Conservation (phyloP, 2,888 invertebrate genomes). For the Dolomedes plantarius region DNA sequence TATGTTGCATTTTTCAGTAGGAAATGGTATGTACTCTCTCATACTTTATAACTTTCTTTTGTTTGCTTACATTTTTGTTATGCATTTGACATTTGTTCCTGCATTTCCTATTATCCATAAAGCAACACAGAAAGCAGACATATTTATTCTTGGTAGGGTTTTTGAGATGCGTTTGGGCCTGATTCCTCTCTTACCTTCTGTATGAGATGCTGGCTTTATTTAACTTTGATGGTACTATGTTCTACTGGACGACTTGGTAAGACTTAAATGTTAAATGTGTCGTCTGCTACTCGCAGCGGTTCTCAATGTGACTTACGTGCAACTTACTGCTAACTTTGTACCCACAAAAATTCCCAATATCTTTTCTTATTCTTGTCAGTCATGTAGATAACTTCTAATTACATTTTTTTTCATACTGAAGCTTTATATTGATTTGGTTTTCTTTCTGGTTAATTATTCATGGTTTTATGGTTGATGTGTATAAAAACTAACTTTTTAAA, state of each 20-base stretch:
- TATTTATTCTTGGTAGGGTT: constrained; percentile 69
- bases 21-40: constrained; percentile 43
- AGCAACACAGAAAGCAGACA: constrained; percentile 60
- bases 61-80: constrained; percentile 31
- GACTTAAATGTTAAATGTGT: constrained; percentile 64
- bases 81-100: constrained; percentile 61
- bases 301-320: too few relatives aligned
- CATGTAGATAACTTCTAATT: too few relatives aligned
- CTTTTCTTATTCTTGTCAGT: too few relatives aligned
- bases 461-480: too few relatives aligned
- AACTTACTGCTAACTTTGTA: too few relatives aligned
- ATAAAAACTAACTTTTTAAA: too few relatives aligned
- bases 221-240: constrained; percentile 55
- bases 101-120: constrained; percentile 64
- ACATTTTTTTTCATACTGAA: too few relatives aligned
- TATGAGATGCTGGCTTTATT: constrained; percentile 52
- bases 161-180: constrained; percentile 62
- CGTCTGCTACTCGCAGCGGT: constrained; percentile 61
- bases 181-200: constrained; percentile 41
- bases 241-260: constrained; percentile 51
- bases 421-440: too few relatives aligned
- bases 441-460: too few relatives aligned
- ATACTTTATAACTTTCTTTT: constrained; percentile 44
- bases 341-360: too few relatives aligned
- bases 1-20: constrained; percentile 49